Base-by-base conservation (phyloP, 2,888 invertebrate species). In the Lissocephala sabroskyi region DNA sequence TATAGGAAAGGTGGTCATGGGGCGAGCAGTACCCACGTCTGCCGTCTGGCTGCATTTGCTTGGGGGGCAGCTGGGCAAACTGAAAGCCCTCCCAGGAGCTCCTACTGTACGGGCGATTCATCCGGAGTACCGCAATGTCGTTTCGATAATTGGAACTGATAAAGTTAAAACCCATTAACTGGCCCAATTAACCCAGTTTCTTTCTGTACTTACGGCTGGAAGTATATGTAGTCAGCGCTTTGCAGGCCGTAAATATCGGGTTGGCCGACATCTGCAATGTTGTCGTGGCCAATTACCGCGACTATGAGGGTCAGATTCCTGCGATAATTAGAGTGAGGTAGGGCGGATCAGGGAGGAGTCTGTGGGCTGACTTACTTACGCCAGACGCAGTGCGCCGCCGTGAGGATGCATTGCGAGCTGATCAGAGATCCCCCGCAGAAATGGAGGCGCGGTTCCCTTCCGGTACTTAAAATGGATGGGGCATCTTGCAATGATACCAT, bases 401-500 rank as follows among this genome's bases (percentile, higher is more conserved):
- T 79, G 28, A 84, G 51, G 41, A 84, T 78, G 83, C 83, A 84
- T 2, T 64, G 64, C 1, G 62, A 49, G 41, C 68, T 74, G 3
- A 84, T 66, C 29, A 83, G 50, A 39, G 74, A 76, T n/a, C 82
- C 84, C 7, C 84, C 84, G 43, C 84, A 84, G 54, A 84, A 84
- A 49, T 84, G 84, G n/a, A 66, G 61, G 49, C 66, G 79, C 2
- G 10, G 2, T 32, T 32, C 13, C 11, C 11, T 32, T 32, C 30
- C n/a, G n/a, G n/a, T n/a, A n/a, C n/a, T n/a, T 32, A 32, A 13
- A 32, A 32, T 32, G 11, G 30, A 32, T 11, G 43, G 7, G 0
- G 62, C 56, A 47, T 83, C 77, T 62, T 84, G 83, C 47, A 84
- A 46, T 3, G 84, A 84, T 17, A 82, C 83, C 66, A 83, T 79